Evolutionary conservation across 2,113 vertebrate species (phyloP), one percentile per base, ranked within the genome.

Genomic region (Ascaphus truei): DNA sequence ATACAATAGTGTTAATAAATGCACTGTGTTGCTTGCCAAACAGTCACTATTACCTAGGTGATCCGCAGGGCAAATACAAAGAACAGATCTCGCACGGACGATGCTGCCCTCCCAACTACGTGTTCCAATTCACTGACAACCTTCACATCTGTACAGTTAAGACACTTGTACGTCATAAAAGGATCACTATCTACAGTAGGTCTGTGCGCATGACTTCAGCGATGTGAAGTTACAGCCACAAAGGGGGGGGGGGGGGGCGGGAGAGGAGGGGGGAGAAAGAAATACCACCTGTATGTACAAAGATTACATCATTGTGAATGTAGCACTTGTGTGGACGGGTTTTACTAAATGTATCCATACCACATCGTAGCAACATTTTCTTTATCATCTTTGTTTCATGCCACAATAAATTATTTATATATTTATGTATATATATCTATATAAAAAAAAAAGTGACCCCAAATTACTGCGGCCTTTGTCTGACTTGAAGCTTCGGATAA

Each of bases 241-340:
- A 84, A n/a, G n/a, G n/a, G n/a, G n/a, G n/a, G n/a, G n/a, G n/a
- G n/a, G n/a, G n/a, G n/a, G n/a, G n/a, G n/a, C n/a, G n/a, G 50
- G 15, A 56, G 51, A 7, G 2, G 18, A 7, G 29, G 23, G 65
- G 33, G 13, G 11, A 22, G 22, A 56, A 52, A 91, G 85, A 89
- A 92, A 93, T 90, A 93, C 91, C 89, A 93, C 92, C 59, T 92
- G 76, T 94, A 95, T 98, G 90, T 96, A 96, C 95, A 96, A 90
- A 93, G 90, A 91, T 95, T 94, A 96, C 94, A 94, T 92, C 94
- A 84, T 88, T 86, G 90, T 89, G 86, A 90, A 84, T 86, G 73
- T 91, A 95, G 93, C 92, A 93, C 92, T 92, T 93, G 85, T 78
- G 89, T 94, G 90, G 88, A 79, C 82, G 83, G 29, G 79, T 15